Conservation (phyloP, 35 echinoderm and acorn worm genomes). For the Apostichopus japonicus region DNA sequence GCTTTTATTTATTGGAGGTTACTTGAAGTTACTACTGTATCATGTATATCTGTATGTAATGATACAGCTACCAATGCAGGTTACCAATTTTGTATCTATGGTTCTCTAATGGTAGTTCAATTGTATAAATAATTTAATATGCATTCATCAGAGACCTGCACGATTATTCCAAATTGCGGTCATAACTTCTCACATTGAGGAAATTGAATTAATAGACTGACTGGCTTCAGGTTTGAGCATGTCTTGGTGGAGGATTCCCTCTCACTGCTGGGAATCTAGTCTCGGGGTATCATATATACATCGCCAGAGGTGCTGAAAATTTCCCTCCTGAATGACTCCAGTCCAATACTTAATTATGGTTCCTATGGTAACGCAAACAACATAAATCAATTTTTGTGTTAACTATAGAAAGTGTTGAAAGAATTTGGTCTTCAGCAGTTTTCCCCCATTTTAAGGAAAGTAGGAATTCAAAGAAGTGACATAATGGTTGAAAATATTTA, state of each 20-base stretch:
- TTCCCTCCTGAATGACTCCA: not conserved
- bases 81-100: too few relatives aligned
- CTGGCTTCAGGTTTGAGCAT: not conserved
- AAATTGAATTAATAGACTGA: not conserved
- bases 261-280: not conserved
- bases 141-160: too few relatives aligned
- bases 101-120: too few relatives aligned
- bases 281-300: not conserved
- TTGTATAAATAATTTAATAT: too few relatives aligned
- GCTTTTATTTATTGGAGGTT: too few relatives aligned
- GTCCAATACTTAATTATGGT: slow-evolving; percentile 10
- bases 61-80: too few relatives aligned
- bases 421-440: not conserved
- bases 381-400: slow-evolving; percentile 5
- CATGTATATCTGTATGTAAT: too few relatives aligned
- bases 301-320: not conserved
- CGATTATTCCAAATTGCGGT: too few relatives aligned
- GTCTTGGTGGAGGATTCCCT: not conserved
- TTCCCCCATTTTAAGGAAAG: not conserved
- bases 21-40: too few relatives aligned
- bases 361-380: slow-evolving; percentile 12
- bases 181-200: not conserved
- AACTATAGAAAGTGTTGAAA: not conserved
- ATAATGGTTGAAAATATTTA: not conserved
- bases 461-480: not conserved